phyloP scores from a whole-genome alignment of 2,797 vertebrate species.

The Lagocephalus sceleratus region DNA sequence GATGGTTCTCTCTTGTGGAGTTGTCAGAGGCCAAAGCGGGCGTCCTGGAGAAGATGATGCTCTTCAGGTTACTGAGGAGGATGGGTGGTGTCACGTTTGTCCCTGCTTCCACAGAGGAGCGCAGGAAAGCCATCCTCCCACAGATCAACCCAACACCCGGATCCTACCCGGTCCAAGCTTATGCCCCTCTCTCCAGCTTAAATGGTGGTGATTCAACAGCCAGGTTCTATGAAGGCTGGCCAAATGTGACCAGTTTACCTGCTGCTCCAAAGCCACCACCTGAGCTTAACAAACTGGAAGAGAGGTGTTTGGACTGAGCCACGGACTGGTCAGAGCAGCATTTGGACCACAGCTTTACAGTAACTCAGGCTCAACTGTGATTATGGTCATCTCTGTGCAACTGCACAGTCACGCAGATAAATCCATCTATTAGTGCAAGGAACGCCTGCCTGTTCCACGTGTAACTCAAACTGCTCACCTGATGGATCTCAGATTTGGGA shows the following conservation, averaged over 20 bases:
- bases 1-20: constrained; percentile 55
- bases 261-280: constrained; percentile 6
- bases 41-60: constrained; percentile 57
- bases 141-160: constrained; percentile 62
- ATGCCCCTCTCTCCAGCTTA: constrained; percentile 45
- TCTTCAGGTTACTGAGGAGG: constrained; percentile 54
- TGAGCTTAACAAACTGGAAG: constrained; percentile 20
- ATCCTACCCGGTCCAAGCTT: constrained; percentile 69
- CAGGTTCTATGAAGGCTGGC: constrained; percentile 59
- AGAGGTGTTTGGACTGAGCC: not conserved
- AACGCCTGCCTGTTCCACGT: too few relatives aligned
- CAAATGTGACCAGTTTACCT: not conserved
- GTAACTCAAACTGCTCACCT: too few relatives aligned
- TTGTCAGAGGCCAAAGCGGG: constrained; percentile 59
- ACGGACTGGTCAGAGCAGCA: too few relatives aligned
- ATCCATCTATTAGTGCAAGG: too few relatives aligned
- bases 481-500: too few relatives aligned
- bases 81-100: constrained; percentile 42
- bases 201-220: not conserved
- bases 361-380: constrained; percentile 22
- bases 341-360: not conserved
- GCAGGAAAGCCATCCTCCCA: constrained; percentile 65
- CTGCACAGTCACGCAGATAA: not conserved
- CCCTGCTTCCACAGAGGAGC: constrained; percentile 57
- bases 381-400: not conserved